A percentile compares a stretch with the other conserved stretches of the same genome.
Conservation (phyloP, 92 coral and sea anemone species). For the Heteractis magnifica region DNA sequence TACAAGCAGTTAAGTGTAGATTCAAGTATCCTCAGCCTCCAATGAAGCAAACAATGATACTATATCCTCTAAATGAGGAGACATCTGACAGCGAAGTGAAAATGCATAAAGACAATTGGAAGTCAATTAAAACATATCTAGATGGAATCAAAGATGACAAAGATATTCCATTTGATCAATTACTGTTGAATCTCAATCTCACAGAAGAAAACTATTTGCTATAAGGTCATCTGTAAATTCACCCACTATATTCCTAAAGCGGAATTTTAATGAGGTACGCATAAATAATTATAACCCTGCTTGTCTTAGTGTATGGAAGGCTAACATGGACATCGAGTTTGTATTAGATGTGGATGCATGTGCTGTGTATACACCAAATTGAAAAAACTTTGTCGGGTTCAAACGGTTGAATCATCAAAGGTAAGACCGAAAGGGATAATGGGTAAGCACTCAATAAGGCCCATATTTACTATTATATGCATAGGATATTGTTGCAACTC, state of each 20-base stretch:
- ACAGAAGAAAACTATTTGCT: constrained; percentile 53
- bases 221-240: not conserved
- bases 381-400: too few relatives aligned
- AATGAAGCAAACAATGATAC: too few relatives aligned
- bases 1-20: constrained; percentile 37
- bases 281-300: constrained; percentile 13
- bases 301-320: constrained; percentile 1
- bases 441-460: too few relatives aligned
- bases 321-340: too few relatives aligned
- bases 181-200: constrained; percentile 41
- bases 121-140: constrained; percentile 35
- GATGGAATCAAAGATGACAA: constrained; percentile 48
- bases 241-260: not conserved
- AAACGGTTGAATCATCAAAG: too few relatives aligned
- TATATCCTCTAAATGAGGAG: constrained; percentile 32
- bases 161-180: constrained; percentile 54
- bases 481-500: too few relatives aligned
- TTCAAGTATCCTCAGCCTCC: too few relatives aligned
- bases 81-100: constrained; percentile 26
- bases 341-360: constrained; percentile 40
- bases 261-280: constrained; percentile 16
- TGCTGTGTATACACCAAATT: constrained; percentile 45
- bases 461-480: too few relatives aligned
- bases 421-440: too few relatives aligned
- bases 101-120: constrained; percentile 50